Conservation (phyloP, 2,797 vertebrate species). For the Chaetodon trifasciatus region DNA sequence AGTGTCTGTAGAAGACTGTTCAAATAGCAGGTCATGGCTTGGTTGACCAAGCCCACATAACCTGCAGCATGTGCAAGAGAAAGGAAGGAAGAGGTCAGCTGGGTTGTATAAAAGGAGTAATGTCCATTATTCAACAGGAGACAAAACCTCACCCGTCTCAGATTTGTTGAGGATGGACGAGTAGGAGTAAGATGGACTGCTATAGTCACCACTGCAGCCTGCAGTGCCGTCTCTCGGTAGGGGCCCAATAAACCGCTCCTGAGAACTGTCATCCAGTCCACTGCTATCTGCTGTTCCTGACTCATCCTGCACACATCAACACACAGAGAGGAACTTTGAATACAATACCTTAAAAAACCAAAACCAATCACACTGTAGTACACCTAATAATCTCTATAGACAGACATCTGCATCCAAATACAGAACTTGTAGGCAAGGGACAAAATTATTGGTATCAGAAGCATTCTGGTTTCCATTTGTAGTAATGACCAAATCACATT, state of each 20-base stretch:
- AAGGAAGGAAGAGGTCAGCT: background rate
- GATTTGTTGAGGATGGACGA: conserved; percentile 98
- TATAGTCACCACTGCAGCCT: conserved; percentile 93
- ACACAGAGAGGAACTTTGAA: background rate
- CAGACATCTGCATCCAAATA: no score
- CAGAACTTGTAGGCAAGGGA: no score
- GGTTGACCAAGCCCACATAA: conserved; percentile 98
- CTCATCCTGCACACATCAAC: conserved; percentile 87
- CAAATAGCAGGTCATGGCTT: conserved; percentile 99
- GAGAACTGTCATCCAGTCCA: conserved; percentile 89
- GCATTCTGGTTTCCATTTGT: no score
- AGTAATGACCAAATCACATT: no score
- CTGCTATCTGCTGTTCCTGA: conserved; percentile 88
- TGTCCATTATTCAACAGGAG: background rate
- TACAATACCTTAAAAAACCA: background rate
- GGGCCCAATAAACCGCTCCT: conserved; percentile 95
- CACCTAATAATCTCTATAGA: background rate
- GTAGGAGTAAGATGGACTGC: conserved; percentile 96
- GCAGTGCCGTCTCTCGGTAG: conserved; percentile 92
- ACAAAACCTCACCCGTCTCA: conserved; percentile 91
- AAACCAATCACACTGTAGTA: background rate
- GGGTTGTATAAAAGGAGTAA: background rate
- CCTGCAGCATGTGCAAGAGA: conserved; percentile 80
- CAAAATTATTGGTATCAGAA: no score
- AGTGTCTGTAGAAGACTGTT: conserved; percentile 99